These are phyloP conservation scores for Apostichopus japonicus DNA, from an alignment of 35 echinoderm and acorn worm species.

Conservation along the genomic window DNA sequence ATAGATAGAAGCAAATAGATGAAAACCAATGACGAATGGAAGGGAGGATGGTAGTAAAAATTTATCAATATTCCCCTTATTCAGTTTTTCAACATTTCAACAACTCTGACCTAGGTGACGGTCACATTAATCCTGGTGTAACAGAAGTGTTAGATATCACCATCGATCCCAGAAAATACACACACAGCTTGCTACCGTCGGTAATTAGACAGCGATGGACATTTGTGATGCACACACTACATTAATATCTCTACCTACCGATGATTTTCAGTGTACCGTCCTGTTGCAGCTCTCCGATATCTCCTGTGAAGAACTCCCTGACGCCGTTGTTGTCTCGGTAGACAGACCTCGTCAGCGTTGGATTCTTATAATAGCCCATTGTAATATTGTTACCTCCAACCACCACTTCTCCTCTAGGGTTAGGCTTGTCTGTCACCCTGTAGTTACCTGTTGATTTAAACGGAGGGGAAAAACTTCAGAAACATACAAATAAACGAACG, in stretches of 20 bases:
- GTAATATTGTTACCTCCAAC: conserved; percentile 88
- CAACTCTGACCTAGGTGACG: too few relatives aligned
- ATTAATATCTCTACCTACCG: conserved; percentile 44
- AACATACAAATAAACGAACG: not conserved
- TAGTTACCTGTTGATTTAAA: conserved; percentile 63
- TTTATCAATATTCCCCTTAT: too few relatives aligned
- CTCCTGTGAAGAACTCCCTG: conserved; percentile 87
- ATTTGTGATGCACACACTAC: too few relatives aligned
- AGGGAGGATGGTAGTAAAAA: too few relatives aligned
- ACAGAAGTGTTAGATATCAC: too few relatives aligned
- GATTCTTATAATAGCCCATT: conserved; percentile 94
- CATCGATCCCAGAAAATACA: too few relatives aligned
- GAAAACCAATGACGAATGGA: too few relatives aligned
- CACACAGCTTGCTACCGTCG: too few relatives aligned
- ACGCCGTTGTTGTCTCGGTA: conserved; percentile 63
- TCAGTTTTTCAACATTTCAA: too few relatives aligned
- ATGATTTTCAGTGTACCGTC: conserved; percentile 90
- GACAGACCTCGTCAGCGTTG: conserved; percentile 68
- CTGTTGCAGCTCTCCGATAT: conserved; percentile 81
- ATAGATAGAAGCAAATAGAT: too few relatives aligned
- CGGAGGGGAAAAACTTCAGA: not conserved
- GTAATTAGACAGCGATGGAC: too few relatives aligned
- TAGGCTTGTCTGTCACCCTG: conserved; percentile 75
- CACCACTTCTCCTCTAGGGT: conserved; percentile 89
- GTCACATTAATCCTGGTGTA: too few relatives aligned